Evolutionary conservation across 1,140 invertebrate genomes (phyloP).

Genomic region (Apis dorsata): DNA sequence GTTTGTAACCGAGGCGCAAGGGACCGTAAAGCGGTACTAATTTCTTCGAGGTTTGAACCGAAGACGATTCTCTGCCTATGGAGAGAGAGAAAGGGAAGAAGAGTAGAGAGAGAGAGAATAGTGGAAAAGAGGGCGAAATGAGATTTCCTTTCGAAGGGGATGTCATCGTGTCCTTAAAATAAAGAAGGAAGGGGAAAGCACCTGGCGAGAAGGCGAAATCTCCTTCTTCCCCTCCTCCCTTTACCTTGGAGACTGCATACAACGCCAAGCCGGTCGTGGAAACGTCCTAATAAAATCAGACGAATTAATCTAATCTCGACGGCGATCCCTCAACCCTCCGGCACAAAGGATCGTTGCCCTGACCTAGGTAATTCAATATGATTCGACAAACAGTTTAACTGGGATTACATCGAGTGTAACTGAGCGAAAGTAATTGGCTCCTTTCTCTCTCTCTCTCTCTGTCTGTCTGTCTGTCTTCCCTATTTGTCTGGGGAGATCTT

Average conservation of each 20-base stretch:
- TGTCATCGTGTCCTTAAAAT: conserved; percentile 56
- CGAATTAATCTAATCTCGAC: conserved; percentile 73
- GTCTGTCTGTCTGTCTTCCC: neutral
- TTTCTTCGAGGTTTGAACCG: conserved; percentile 57
- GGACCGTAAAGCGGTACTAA: conserved; percentile 71
- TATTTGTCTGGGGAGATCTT: conserved; percentile 7
- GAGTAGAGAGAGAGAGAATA: conserved; percentile 10
- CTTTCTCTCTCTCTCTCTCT: conserved; percentile 29
- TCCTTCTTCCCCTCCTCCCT: neutral
- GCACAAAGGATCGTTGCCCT: conserved; percentile 69
- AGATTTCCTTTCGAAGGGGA: conserved; percentile 56
- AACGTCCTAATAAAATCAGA: conserved; percentile 73
- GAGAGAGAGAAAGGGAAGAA: conserved; percentile 11
- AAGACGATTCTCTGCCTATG: neutral
- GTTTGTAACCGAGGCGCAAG: conserved; percentile 46
- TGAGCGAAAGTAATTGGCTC: conserved; percentile 71
- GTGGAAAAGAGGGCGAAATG: conserved; percentile 48
- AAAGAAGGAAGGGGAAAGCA: conserved; percentile 50
- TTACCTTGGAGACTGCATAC: conserved; percentile 21
- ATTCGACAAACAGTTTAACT: conserved; percentile 76
- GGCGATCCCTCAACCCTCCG: conserved; percentile 62
- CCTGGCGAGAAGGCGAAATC: conserved; percentile 27
- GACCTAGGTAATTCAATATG: conserved; percentile 74
- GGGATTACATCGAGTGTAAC: conserved; percentile 73
- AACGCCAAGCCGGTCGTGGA: conserved; percentile 43